Percentiles rank a stretch among this genome's conserved stretches.
Evolutionary conservation across 2,888 invertebrate genomes (phyloP).

Genomic region (Drosophila hamatofila): DNA sequence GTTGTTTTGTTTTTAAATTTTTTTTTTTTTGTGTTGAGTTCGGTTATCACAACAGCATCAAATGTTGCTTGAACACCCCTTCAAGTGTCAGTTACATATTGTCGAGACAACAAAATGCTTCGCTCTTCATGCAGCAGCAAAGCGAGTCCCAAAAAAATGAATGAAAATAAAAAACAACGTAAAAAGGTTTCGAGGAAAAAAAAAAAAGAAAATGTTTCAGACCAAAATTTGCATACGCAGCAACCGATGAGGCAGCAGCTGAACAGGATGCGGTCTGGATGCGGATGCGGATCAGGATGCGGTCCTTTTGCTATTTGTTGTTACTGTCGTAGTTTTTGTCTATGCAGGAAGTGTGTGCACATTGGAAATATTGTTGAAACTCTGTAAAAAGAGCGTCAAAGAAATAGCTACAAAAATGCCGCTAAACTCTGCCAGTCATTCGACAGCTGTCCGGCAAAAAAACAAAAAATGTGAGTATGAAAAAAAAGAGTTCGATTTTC

Average conservation of each 20-base stretch:
- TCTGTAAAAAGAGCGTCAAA: conserved; percentile 59
- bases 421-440: conserved; percentile 65
- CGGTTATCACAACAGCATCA: conserved; percentile 72
- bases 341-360: conserved; percentile 76
- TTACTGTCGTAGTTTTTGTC: conserved; percentile 63
- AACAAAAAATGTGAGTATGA: conserved; percentile 5
- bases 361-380: conserved; percentile 58
- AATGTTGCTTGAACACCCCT: conserved; percentile 77
- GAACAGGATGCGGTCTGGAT: conserved; percentile 68
- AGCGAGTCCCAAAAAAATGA: conserved; percentile 35
- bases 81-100: conserved; percentile 80
- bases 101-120: conserved; percentile 77
- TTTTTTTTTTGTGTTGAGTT: conserved; percentile 22
- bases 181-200: conserved; percentile 72
- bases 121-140: conserved; percentile 64
- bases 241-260: conserved; percentile 43
- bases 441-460: conserved; percentile 57
- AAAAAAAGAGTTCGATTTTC: conserved; percentile 14
- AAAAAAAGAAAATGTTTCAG: conserved; percentile 51
- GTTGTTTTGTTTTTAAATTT: conserved; percentile 9
- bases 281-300: conserved; percentile 69
- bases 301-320: conserved; percentile 45
- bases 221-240: conserved; percentile 73
- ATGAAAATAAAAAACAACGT: conserved; percentile 31
- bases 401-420: conserved; percentile 65